Conservation (phyloP, 2,888 invertebrate genomes). For the Coronaproctus castanopsis region DNA sequence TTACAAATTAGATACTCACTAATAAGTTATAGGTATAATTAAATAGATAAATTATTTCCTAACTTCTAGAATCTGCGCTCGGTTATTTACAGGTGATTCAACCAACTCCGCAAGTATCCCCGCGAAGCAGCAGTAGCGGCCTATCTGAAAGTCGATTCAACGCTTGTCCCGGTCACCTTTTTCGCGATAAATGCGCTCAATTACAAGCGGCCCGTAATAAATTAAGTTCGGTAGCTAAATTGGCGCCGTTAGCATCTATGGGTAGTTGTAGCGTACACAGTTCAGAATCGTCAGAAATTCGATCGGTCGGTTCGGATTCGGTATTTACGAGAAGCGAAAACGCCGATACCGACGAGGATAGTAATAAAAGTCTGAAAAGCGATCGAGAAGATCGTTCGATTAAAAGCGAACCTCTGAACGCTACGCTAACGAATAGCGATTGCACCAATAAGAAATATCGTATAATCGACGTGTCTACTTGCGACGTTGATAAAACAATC, state of each 20-base stretch:
- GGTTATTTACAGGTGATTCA: constrained; percentile 45
- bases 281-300: constrained; percentile 7
- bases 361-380: constrained; percentile 7
- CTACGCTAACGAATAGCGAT: too few species aligned
- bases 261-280: constrained; percentile 12
- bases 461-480: constrained; percentile 4
- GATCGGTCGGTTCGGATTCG: constrained; percentile 11
- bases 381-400: constrained; percentile 1
- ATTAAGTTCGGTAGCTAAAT: not conserved
- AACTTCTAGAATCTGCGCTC: too few species aligned
- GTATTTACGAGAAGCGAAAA: constrained; percentile 9
- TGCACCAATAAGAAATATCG: constrained; percentile 12
- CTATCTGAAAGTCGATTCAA: constrained; percentile 9
- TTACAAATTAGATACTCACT: too few species aligned
- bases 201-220: not conserved
- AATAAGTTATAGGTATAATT: too few species aligned
- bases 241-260: constrained; percentile 10
- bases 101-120: constrained; percentile 64
- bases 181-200: not conserved
- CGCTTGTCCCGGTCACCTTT: not conserved
- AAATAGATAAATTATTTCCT: too few species aligned
- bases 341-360: constrained; percentile 10
- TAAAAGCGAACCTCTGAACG: not conserved
- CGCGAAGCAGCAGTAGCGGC: constrained; percentile 38
- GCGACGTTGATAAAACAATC: not conserved